Evolutionary conservation across 2,888 invertebrate genomes (phyloP).

Genomic region (Cosmia trapezina): DNA sequence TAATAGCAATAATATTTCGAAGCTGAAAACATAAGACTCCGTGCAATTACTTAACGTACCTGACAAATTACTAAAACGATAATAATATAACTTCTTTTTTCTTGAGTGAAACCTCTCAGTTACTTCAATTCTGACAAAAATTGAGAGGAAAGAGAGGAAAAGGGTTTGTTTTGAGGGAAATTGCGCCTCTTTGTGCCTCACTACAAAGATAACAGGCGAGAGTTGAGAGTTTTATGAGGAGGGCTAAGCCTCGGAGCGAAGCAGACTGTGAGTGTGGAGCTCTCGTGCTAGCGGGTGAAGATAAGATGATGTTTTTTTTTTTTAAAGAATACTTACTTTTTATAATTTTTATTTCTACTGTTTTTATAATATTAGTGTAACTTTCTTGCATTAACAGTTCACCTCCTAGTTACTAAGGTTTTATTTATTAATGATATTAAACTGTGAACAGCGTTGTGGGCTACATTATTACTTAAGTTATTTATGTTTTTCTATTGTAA

Average conservation of each 20-base stretch:
- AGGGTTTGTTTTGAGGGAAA: conserved; percentile 38
- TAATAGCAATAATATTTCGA: background rate
- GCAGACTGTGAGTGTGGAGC: conserved; percentile 6
- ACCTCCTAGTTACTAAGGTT: too few species aligned
- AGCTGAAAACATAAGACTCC: conserved; percentile 3
- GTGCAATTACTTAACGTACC: conserved; percentile 27
- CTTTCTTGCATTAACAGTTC: too few species aligned
- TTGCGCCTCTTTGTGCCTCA: conserved; percentile 50
- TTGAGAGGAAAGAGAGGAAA: conserved; percentile 18
- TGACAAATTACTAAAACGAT: conserved; percentile 31
- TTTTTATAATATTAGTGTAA: too few species aligned
- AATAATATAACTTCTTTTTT: background rate
- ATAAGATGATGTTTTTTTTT: background rate
- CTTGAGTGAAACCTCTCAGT: conserved; percentile 19
- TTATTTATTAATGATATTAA: too few species aligned
- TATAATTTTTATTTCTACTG: too few species aligned
- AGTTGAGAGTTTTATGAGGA: conserved; percentile 60
- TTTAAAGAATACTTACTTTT: too few species aligned
- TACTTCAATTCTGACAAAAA: conserved; percentile 36
- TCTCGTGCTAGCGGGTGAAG: background rate
- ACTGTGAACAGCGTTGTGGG: too few species aligned
- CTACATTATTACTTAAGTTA: too few species aligned
- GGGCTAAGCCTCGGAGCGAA: conserved; percentile 52
- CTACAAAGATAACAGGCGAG: conserved; percentile 53
- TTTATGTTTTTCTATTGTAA: too few species aligned